These are phyloP conservation scores for Physella acuta DNA, from an alignment of 1,140 invertebrate genomes.

Conservation along the genomic window DNA sequence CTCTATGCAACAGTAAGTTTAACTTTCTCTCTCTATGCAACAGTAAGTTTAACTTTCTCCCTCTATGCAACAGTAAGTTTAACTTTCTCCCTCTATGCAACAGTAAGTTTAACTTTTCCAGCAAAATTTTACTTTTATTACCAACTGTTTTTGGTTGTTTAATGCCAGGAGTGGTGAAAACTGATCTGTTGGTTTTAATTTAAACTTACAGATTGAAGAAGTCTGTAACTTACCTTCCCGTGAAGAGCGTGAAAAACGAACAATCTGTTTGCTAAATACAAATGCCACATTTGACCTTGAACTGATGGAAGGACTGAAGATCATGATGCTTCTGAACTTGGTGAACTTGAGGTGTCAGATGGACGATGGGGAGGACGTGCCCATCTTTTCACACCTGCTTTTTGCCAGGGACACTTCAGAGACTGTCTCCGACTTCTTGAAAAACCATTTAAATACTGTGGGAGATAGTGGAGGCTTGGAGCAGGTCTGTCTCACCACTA, in stretches of 20 bases:
- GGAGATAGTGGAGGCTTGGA: conserved; percentile 61
- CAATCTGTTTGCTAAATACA: conserved; percentile 58
- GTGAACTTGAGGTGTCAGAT: conserved; percentile 54
- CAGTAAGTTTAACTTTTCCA: too few species aligned
- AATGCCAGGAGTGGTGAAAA: too few species aligned
- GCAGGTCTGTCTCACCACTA: conserved; percentile 61
- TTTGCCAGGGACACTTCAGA: conserved; percentile 62
- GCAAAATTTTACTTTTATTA: too few species aligned
- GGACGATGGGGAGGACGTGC: conserved; percentile 50
- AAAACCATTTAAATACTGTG: conserved; percentile 62
- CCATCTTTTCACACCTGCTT: conserved; percentile 62
- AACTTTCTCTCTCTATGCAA: too few species aligned
- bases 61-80: too few species aligned
- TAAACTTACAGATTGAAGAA: conserved; percentile 53
- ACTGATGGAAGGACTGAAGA: conserved; percentile 64
- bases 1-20: too few species aligned
- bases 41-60: too few species aligned
- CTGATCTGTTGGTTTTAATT: too few species aligned
- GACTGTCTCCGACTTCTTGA: conserved; percentile 57
- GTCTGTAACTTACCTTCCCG: conserved; percentile 42
- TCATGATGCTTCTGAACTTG: conserved; percentile 61
- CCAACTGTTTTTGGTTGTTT: too few species aligned
- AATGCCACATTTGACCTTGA: conserved; percentile 58
- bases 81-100: too few species aligned
- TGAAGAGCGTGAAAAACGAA: conserved; percentile 48